Conservation (phyloP, 2,113 vertebrate species). For the Thalassoma bifasciatum region DNA sequence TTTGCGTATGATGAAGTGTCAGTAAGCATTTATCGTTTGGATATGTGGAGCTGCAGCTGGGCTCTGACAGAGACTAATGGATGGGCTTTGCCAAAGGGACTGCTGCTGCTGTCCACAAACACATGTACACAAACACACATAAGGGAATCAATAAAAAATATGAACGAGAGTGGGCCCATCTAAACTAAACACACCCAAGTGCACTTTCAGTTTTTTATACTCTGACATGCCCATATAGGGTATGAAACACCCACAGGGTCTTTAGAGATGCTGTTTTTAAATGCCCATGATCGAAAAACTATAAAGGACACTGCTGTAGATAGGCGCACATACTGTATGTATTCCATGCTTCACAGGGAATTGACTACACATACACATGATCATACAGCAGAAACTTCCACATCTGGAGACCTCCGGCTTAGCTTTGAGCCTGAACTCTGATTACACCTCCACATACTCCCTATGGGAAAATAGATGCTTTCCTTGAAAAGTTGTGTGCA, state of each 20-base stretch:
- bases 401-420: not conserved
- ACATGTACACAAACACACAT: slow-evolving; percentile 6
- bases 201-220: not conserved
- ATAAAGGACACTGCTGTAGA: not conserved
- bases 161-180: slow-evolving; percentile 5
- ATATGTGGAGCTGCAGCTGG: slow-evolving; percentile 48
- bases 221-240: slow-evolving; percentile 6
- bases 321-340: not conserved
- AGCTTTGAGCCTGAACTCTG: slow-evolving; percentile 9
- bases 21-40: slow-evolving; percentile 47
- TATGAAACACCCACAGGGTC: slow-evolving; percentile 9
- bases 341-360: slow-evolving; percentile 33
- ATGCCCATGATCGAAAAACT: not conserved
- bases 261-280: not conserved
- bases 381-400: slow-evolving; percentile 17
- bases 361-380: not conserved
- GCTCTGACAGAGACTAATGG: slow-evolving; percentile 66
- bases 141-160: not conserved
- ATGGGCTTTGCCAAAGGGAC: slow-evolving; percentile 46
- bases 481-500: not conserved
- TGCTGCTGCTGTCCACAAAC: slow-evolving; percentile 40
- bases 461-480: slow-evolving; percentile 4
- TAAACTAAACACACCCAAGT: not conserved
- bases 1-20: slow-evolving; percentile 66
- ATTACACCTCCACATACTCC: slow-evolving; percentile 5